Evolutionary conservation across 2,888 invertebrate species (phyloP).

Genomic region (Pyrocoelia pectoralis): DNA sequence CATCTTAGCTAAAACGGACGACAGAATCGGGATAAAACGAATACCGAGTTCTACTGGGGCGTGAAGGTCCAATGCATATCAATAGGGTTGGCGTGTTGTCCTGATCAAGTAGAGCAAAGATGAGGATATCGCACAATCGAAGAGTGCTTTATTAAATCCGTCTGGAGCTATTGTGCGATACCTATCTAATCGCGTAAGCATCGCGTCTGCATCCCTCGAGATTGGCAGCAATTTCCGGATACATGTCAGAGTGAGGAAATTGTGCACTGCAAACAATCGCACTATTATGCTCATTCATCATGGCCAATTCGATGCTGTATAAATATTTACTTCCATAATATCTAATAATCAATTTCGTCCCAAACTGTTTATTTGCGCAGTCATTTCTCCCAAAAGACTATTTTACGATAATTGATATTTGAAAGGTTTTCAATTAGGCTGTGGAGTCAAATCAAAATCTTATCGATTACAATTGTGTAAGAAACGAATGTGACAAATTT

Average conservation of each 20-base stretch:
- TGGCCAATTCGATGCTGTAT: conserved; percentile 39
- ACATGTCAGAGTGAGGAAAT: conserved; percentile 60
- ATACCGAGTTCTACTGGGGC: conserved; percentile 22
- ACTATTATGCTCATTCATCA: conserved; percentile 55
- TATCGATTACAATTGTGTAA: background rate
- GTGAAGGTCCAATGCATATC: conserved; percentile 56
- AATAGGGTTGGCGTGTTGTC: conserved; percentile 48
- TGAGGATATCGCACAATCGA: conserved; percentile 58
- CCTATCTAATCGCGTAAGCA: conserved; percentile 57
- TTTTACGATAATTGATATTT: background rate
- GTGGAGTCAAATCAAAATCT: background rate
- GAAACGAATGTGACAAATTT: too few species aligned
- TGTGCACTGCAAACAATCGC: conserved; percentile 58
- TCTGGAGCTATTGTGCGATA: conserved; percentile 58
- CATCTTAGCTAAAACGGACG: conserved; percentile 24
- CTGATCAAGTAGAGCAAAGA: conserved; percentile 52
- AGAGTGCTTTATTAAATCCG: conserved; percentile 60
- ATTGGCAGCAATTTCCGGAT: conserved; percentile 62
- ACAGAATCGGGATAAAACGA: conserved; percentile 29
- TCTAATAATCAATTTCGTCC: conserved; percentile 19
- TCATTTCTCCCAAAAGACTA: background rate
- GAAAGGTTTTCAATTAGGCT: background rate
- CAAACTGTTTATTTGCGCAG: conserved; percentile 4
- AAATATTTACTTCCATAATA: conserved; percentile 33
- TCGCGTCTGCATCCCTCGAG: conserved; percentile 52